Base-by-base conservation (phyloP, 2,797 vertebrate genomes). In the Phaenicophaeus curvirostris region DNA sequence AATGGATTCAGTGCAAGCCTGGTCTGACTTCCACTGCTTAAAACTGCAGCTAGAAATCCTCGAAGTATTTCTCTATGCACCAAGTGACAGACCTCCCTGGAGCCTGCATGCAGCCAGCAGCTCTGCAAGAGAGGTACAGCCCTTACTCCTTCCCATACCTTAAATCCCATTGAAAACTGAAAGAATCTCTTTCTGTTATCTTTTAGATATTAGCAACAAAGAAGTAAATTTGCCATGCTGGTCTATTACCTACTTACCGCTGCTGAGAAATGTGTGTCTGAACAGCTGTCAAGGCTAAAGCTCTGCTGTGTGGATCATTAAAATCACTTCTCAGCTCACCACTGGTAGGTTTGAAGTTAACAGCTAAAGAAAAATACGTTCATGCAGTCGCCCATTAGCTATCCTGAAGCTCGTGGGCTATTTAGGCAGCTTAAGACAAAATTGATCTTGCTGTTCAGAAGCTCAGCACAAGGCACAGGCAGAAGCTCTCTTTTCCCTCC, bases 251-350 rank as follows among this genome's bases (percentile, higher is more conserved):
- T 78, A 85, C 61, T 68, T 55, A n/a, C 21, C 0, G 6, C 63
- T 82, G 87, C 95, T 94, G 91, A 93, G 94, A 96, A 96, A 85
- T 85, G 72, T 2, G 2, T 90, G 62, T 90, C 92, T 97, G 91
- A 96, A 68, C 76, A 89, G 84, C 86, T 84, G 90, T 88, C 57
- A 88, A 30, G 44, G 76, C 66, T 89, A 92, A 93, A 92, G 73
- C 81, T 95, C 93, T 51, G 89, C 86, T 84, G 66, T 11, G 31
- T 82, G 90, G 90, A 94, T 95, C 96, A 96, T 95, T 89, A 95
- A 92, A 95, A 92, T 83, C 50, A 67, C 87, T 96, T 93, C 89
- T 94, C 51, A 82, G 59, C 75, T 96, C 46, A 0, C 87, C 80
- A 92, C 88, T 66, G 80, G 33, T 87, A 92, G 44, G 68, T 92